phyloP scores from a whole-genome alignment of 2,797 vertebrate species.

The Acanthurus tractus region DNA sequence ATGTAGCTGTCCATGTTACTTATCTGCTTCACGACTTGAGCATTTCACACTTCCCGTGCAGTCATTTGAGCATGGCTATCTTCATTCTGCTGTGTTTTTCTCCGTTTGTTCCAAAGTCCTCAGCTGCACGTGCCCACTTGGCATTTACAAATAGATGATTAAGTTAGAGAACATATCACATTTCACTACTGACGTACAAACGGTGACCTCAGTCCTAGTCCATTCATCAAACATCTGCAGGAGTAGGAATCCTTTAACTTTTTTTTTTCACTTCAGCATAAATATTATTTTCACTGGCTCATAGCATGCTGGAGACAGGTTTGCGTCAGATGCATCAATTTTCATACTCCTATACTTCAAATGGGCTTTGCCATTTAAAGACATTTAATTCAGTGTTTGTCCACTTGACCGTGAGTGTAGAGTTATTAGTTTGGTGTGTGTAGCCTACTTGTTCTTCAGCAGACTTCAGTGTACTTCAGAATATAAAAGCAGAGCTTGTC shows the following conservation, averaged over 20 bases:
- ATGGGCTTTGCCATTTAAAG: neutral
- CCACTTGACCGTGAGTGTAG: neutral
- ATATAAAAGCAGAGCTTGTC: neutral
- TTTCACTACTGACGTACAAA: conserved; percentile 10
- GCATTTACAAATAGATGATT: conserved; percentile 2
- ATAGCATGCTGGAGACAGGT: neutral
- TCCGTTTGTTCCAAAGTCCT: neutral
- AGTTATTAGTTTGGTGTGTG: neutral
- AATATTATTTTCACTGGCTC: neutral
- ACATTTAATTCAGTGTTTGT: conserved; percentile 9
- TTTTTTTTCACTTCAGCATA: neutral
- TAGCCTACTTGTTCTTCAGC: neutral
- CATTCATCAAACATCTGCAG: too few relatives aligned
- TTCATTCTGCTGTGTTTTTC: conserved; percentile 20
- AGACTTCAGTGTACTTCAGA: neutral
- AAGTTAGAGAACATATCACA: conserved; percentile 11
- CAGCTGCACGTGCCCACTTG: neutral
- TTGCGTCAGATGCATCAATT: neutral
- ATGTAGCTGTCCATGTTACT: conserved; percentile 46
- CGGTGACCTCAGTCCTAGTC: neutral
- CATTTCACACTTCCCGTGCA: conserved; percentile 12
- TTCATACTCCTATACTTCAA: neutral
- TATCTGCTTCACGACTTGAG: neutral
- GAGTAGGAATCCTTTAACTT: too few relatives aligned
- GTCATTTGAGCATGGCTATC: neutral